Conservation (phyloP, 2,113 vertebrate genomes). For the Pedionomus torquatus region DNA sequence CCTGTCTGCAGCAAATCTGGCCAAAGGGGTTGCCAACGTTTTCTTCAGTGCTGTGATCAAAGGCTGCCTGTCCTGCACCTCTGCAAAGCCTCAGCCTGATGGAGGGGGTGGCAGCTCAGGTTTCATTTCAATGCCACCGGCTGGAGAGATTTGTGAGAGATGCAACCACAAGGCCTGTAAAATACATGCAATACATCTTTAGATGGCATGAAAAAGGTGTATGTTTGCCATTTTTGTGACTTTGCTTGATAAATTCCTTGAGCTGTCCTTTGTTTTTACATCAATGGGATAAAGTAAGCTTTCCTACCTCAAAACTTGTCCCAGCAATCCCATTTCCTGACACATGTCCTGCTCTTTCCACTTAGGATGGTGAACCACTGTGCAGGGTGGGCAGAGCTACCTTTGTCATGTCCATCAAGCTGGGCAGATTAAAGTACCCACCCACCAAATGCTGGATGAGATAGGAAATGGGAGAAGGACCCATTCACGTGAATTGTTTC, state of each 20-base stretch:
- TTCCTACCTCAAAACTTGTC: not conserved
- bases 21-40: not conserved
- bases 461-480: not conserved
- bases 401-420: not conserved
- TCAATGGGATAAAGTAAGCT: not conserved
- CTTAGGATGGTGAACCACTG: fast-evolving
- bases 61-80: not conserved
- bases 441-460: not conserved
- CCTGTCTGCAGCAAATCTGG: not conserved
- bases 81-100: not conserved
- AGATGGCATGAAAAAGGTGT: not conserved
- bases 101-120: not conserved
- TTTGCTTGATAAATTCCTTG: not conserved
- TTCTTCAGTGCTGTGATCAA: not conserved
- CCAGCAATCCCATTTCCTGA: not conserved
- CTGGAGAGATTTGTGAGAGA: not conserved
- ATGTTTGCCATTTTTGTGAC: not conserved
- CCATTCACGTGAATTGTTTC: not conserved
- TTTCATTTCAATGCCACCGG: not conserved
- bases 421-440: not conserved
- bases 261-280: not conserved
- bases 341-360: not conserved
- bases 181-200: not conserved
- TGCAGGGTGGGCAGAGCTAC: not conserved
- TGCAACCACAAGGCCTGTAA: not conserved